These are phyloP conservation scores for Palythoa heliodiscus DNA, from an alignment of 92 coral and sea anemone genomes.

Conservation along the genomic window DNA sequence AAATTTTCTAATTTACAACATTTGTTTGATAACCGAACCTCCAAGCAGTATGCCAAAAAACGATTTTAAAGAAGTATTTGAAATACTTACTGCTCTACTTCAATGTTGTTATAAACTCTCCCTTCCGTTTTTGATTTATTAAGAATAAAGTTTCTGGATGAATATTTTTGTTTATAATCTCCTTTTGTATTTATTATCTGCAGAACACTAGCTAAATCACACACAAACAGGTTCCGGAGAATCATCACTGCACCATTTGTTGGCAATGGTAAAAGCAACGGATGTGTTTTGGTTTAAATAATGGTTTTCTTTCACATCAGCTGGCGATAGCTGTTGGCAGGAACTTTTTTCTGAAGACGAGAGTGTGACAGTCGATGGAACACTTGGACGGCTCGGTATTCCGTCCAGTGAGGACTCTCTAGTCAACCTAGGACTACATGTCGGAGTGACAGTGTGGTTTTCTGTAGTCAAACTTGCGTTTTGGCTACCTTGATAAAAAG, in stretches of 20 bases:
- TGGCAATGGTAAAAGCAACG: not conserved
- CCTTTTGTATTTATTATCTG: not conserved
- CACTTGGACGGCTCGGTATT: not conserved
- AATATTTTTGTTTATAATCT: not conserved
- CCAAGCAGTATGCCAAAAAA: too few relatives aligned
- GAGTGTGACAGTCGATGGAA: not conserved
- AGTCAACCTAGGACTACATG: not conserved
- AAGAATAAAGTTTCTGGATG: not conserved
- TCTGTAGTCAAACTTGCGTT: constrained; percentile 16
- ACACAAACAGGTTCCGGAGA: not conserved
- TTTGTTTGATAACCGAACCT: too few relatives aligned
- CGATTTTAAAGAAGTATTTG: too few relatives aligned
- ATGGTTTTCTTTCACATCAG: not conserved
- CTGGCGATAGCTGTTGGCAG: not conserved
- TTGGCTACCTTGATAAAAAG: not conserved
- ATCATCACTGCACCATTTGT: not conserved
- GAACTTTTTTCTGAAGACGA: not conserved
- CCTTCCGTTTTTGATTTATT: too few relatives aligned
- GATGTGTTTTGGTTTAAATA: not conserved
- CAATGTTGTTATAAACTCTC: too few relatives aligned
- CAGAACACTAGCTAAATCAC: not conserved
- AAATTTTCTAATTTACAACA: too few relatives aligned
- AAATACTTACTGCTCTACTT: too few relatives aligned
- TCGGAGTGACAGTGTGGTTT: not conserved
- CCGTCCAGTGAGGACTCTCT: not conserved